These are phyloP conservation scores for Adelphocoris suturalis DNA, from an alignment of 2,888 invertebrate genomes.

Conservation along the genomic window DNA sequence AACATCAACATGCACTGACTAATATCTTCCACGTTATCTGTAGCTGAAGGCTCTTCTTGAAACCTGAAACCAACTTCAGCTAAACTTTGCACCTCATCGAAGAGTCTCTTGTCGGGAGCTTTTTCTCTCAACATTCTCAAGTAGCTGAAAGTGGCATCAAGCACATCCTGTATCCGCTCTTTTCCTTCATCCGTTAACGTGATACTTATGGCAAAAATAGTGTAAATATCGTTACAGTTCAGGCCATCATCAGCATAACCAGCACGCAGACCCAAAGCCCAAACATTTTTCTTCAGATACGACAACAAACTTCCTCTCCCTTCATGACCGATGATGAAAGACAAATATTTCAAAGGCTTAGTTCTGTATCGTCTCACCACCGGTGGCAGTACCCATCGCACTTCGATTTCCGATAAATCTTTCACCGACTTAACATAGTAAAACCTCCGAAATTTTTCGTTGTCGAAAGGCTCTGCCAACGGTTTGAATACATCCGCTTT, in stretches of 20 bases:
- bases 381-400: slow-evolving; percentile 85
- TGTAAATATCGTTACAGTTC: slow-evolving; percentile 89
- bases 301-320: slow-evolving; percentile 90
- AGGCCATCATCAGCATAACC: slow-evolving; percentile 87
- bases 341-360: slow-evolving; percentile 88
- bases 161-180: slow-evolving; percentile 84
- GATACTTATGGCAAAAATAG: slow-evolving; percentile 83
- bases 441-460: slow-evolving; percentile 84
- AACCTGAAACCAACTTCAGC: slow-evolving; percentile 84
- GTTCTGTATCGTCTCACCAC: slow-evolving; percentile 84
- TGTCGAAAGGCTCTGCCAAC: slow-evolving; percentile 73
- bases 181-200: slow-evolving; percentile 89
- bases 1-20: slow-evolving; percentile 90
- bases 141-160: slow-evolving; percentile 89
- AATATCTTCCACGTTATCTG: slow-evolving; percentile 88
- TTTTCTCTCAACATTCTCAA: slow-evolving; percentile 85
- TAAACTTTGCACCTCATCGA: slow-evolving; percentile 86
- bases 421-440: slow-evolving; percentile 89
- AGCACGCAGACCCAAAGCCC: slow-evolving; percentile 86
- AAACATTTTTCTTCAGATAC: slow-evolving; percentile 87
- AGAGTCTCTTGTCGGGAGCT: slow-evolving; percentile 87
- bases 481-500: slow-evolving; percentile 80
- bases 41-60: slow-evolving; percentile 85
- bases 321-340: slow-evolving; percentile 91
- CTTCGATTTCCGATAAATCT: slow-evolving; percentile 83